Conservation (phyloP, 2,113 vertebrate genomes). For the Eptesicus fuscus region DNA sequence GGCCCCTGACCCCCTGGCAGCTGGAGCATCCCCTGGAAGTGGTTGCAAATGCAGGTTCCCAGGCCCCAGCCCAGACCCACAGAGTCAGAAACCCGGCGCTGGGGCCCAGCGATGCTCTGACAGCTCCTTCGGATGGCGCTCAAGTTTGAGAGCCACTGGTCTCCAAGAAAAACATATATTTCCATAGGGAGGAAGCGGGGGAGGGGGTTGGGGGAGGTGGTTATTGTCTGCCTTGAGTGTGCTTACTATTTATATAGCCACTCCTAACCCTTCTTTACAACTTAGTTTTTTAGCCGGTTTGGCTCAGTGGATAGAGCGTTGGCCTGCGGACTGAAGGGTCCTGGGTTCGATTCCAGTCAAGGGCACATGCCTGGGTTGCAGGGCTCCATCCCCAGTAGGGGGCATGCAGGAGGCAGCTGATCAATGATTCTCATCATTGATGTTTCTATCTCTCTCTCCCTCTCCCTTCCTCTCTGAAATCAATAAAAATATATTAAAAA, state of each 20-base stretch:
- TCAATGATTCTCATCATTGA: too few relatives aligned
- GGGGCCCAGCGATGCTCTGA: not conserved
- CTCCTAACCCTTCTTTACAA: not conserved
- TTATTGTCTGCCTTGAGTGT: not conserved
- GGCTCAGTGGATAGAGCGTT: too few relatives aligned
- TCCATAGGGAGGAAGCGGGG: not conserved
- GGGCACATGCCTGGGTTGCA: too few relatives aligned
- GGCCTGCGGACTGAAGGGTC: too few relatives aligned
- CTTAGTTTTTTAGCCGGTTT: not conserved
- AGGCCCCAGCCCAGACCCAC: not conserved
- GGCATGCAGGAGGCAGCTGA: too few relatives aligned
- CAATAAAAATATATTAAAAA: too few relatives aligned
- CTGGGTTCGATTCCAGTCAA: too few relatives aligned
- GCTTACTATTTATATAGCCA: not conserved
- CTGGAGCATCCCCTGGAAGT: not conserved
- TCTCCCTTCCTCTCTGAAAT: too few relatives aligned
- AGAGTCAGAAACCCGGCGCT: not conserved
- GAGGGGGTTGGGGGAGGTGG: too few relatives aligned
- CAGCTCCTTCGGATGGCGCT: not conserved
- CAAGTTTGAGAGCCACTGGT: not conserved
- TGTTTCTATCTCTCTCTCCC: too few relatives aligned
- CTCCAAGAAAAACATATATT: not conserved
- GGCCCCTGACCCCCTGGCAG: not conserved
- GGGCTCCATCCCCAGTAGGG: too few relatives aligned
- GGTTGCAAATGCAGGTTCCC: not conserved